Conservation (phyloP, 2,888 invertebrate genomes). For the Cosmia trapezina region DNA sequence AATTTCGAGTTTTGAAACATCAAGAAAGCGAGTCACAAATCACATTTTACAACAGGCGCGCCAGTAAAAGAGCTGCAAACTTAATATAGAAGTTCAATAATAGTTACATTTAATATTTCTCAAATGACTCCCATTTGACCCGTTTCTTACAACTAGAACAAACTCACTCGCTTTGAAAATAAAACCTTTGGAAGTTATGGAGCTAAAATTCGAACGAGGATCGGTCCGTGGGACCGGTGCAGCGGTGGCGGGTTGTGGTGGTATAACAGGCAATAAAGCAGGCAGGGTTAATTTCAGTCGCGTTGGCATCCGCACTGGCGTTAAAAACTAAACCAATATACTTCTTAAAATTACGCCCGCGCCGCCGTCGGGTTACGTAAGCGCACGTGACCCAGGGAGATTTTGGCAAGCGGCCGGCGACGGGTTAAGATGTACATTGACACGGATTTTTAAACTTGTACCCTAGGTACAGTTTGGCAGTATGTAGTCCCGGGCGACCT, state of each 20-base stretch:
- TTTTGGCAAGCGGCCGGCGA: slow-evolving; percentile 79
- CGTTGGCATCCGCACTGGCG: slow-evolving; percentile 78
- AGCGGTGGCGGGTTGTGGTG: slow-evolving; percentile 23
- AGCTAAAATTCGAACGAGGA: slow-evolving; percentile 54
- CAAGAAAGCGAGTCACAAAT: slow-evolving; percentile 54
- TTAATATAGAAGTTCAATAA: slow-evolving; percentile 66
- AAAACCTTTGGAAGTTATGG: slow-evolving; percentile 58
- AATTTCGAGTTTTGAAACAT: slow-evolving; percentile 54
- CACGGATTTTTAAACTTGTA: slow-evolving; percentile 63
- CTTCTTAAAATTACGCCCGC: slow-evolving; percentile 82
- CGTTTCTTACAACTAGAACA: slow-evolving; percentile 64
- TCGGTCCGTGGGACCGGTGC: slow-evolving; percentile 29
- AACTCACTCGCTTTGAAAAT: slow-evolving; percentile 61
- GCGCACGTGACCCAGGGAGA: slow-evolving; percentile 77
- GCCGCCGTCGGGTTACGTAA: slow-evolving; percentile 76
- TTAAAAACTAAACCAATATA: slow-evolving; percentile 88
- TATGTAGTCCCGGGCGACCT: slow-evolving; percentile 55
- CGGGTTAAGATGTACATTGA: slow-evolving; percentile 69
- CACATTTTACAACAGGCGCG: slow-evolving; percentile 56
- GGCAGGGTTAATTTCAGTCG: slow-evolving; percentile 77
- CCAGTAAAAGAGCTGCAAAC: slow-evolving; percentile 56
- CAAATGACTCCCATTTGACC: slow-evolving; percentile 64
- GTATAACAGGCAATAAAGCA: slow-evolving; percentile 74
- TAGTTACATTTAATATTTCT: slow-evolving; percentile 65
- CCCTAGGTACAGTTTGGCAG: slow-evolving; percentile 60